Base-by-base conservation (phyloP, 2,797 vertebrate genomes). In the Ficedula albicollis region DNA sequence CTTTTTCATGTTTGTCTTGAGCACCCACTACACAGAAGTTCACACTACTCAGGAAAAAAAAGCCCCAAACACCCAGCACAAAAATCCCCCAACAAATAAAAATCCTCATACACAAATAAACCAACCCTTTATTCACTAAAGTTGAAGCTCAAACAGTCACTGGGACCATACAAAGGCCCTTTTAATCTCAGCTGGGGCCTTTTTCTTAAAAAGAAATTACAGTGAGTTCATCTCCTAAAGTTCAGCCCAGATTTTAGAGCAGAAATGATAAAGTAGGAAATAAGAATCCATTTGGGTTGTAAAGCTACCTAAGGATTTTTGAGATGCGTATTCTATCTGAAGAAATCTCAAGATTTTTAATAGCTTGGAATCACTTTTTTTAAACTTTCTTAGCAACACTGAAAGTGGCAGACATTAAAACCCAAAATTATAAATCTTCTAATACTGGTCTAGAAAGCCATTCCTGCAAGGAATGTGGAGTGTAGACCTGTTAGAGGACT, bases 21-120 rank as follows among this genome's bases (percentile, higher is more conserved):
- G 36, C 34, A 90, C 5, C 7, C 49, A n/a, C 13, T n/a, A 81
- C 10, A 55, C 3, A 49, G 3, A 62, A 36, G 2, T 39, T 67
- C 9, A 27, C 9, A 29, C 5, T 26, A 38, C 16, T 19, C 0
- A 0, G 22, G 2, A 15, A 49, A 9, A 32, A 54, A 26, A 36
- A 15, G 3, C 0, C 4, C 6, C 6, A 14, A 44, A 52, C 6
- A 43, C 2, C 11, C 20, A 48, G 36, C 49, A 32, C 8, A 27
- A 54, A 78, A 21, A 39, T 9, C 3, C 4, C 21, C 12, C 32
- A 41, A 7, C 9, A 38, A 58, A 68, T 10, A 73, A 51, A 36
- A n/a, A 30, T 10, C 26, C 18, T 34, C 10, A 29, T 15, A 21
- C 48, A 30, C 36, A 17, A 41, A 43, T 18, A 22, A 32, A 66